A percentile compares a stretch with the other conserved stretches of the same genome.
These are phyloP conservation scores for Rhombomys opimus DNA, from an alignment of 2,113 vertebrate genomes.

Conservation along the genomic window DNA sequence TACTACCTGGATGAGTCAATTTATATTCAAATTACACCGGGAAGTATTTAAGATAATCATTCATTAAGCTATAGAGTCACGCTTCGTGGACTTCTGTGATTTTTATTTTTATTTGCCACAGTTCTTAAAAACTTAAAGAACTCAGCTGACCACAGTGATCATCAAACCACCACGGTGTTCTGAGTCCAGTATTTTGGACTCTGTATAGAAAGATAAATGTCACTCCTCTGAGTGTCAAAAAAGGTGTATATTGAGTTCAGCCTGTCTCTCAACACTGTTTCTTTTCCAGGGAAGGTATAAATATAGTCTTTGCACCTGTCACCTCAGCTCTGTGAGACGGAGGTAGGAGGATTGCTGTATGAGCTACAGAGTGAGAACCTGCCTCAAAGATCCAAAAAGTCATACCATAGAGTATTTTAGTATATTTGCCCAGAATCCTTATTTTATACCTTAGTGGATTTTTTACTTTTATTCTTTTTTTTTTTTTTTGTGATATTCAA, in stretches of 20 bases:
- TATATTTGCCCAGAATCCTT: not conserved
- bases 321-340: not conserved
- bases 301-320: not conserved
- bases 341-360: not conserved
- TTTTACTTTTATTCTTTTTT: not conserved
- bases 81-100: not conserved
- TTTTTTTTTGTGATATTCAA: not conserved
- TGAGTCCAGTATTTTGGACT: not conserved
- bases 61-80: not conserved
- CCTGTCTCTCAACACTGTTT: not conserved
- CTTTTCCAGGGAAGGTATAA: not conserved
- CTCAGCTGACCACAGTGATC: not conserved
- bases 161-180: not conserved
- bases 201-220: not conserved
- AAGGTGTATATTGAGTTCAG: not conserved
- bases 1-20: rapidly evolving
- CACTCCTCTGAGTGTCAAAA: not conserved
- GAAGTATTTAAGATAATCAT: not conserved
- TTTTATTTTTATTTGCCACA: conserved; percentile 27
- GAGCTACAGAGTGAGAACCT: not conserved
- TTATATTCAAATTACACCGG: not conserved
- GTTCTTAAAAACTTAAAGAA: not conserved
- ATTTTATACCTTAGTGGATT: not conserved
- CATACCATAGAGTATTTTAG: not conserved
- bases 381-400: not conserved